A percentile compares a stretch with the other conserved stretches of the same genome.
Conservation (phyloP, 1,140 invertebrate species). For the Eurosta solidaginis region DNA sequence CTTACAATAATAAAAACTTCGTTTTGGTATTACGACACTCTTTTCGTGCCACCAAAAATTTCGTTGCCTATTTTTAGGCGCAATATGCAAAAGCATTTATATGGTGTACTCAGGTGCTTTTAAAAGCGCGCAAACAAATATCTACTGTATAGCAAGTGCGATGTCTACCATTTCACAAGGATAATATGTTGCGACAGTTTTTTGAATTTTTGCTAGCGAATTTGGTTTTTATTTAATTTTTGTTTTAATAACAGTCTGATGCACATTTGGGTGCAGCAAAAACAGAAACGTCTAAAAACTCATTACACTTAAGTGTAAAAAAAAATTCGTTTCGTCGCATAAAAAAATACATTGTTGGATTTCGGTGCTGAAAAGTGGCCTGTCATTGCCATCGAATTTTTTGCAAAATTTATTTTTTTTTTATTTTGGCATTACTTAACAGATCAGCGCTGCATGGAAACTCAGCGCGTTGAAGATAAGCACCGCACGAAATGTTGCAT, state of each 20-base stretch:
- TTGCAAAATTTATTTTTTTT: not conserved
- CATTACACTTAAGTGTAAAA: not conserved
- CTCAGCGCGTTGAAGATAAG: not conserved
- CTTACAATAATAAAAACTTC: no score
- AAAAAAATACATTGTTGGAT: not conserved
- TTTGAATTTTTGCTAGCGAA: no score
- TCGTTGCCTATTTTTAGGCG: not conserved
- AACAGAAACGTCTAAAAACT: not conserved
- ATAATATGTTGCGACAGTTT: no score
- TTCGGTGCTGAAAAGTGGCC: not conserved
- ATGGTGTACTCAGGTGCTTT: not conserved
- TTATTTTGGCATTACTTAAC: not conserved
- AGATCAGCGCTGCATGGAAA: not conserved
- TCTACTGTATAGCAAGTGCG: no score
- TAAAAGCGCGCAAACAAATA: not conserved
- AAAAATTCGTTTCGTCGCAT: not conserved
- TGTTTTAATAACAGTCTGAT: no score
- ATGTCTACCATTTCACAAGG: no score
- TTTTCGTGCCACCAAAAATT: no score
- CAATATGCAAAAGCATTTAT: not conserved
- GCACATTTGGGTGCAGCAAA: not conserved
- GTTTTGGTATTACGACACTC: no score
- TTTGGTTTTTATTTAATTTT: no score
- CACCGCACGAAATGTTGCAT: not conserved
- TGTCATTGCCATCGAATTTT: not conserved